Conservation (phyloP, 2,113 vertebrate genomes). For the Clarias macrocephalus region DNA sequence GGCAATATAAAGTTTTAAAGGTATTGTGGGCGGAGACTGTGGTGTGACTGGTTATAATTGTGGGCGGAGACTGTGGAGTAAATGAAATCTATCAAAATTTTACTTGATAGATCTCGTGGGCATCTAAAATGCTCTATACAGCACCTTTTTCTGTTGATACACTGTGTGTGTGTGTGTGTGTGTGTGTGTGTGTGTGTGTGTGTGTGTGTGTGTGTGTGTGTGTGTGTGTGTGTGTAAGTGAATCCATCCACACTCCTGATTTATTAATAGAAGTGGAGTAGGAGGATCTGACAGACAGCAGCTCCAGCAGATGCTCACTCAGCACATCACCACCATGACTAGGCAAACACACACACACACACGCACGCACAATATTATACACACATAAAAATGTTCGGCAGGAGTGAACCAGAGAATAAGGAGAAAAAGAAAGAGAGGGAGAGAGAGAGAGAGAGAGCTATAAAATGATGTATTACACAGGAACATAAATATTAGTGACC, state of each 20-base stretch:
- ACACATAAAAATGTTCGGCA: neutral
- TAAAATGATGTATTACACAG: neutral
- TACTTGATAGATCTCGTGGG: no score
- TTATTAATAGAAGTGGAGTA: slow-evolving; percentile 76
- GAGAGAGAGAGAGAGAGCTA: no score
- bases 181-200: neutral
- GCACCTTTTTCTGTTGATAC: neutral
- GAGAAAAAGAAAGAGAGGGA: neutral
- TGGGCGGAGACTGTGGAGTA: no score
- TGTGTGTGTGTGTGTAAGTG: neutral
- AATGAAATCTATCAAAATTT: no score
- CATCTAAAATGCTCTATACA: neutral
- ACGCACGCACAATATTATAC: neutral
- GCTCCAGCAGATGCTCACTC: slow-evolving; percentile 22
- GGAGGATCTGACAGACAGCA: slow-evolving; percentile 52
- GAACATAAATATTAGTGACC: neutral
- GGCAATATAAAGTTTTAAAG: no score
- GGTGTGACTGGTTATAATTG: no score
- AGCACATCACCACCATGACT: slow-evolving; percentile 23
- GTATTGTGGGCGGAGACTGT: no score
- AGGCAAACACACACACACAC: neutral
- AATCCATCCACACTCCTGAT: slow-evolving; percentile 57
- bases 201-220: slow-evolving; percentile 27
- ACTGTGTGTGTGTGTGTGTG: neutral
- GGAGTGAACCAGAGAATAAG: neutral